Evolutionary conservation across 1,140 invertebrate genomes (phyloP).

Genomic region (Pygmarrhopalites habei): DNA sequence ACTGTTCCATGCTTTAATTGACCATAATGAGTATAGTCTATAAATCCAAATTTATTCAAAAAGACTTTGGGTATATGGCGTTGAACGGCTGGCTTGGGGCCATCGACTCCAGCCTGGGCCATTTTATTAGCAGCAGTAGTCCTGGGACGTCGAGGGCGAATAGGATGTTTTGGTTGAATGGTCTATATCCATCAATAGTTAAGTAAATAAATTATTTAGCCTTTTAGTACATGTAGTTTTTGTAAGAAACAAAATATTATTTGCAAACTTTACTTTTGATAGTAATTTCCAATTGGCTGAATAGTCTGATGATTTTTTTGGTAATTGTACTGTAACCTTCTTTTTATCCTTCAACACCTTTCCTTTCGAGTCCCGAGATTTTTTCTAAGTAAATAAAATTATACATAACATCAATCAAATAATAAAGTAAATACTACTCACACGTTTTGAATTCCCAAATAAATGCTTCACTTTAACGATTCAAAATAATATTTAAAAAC

Average conservation of each 20-base stretch:
- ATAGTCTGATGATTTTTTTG: neutral
- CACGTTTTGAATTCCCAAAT: too few relatives aligned
- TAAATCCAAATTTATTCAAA: slow-evolving; percentile 10
- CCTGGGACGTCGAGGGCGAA: neutral
- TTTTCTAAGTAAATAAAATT: too few relatives aligned
- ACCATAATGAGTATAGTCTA: slow-evolving; percentile 16
- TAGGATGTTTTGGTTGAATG: slow-evolving; percentile 2
- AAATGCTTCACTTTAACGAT: too few relatives aligned
- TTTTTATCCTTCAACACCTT: too few relatives aligned
- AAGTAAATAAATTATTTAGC: too few relatives aligned
- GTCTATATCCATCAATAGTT: neutral
- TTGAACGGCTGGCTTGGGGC: neutral
- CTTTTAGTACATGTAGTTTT: too few relatives aligned
- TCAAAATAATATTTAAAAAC: too few relatives aligned
- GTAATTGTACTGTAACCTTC: neutral
- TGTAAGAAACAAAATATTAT: too few relatives aligned
- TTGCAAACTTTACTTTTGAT: neutral
- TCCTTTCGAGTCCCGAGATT: too few relatives aligned
- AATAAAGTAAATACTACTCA: too few relatives aligned
- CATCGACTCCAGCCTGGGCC: neutral
- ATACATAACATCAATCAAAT: too few relatives aligned
- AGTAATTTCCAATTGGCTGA: slow-evolving; percentile 7
- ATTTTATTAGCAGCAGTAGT: neutral
- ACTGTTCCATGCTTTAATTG: neutral
- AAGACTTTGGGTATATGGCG: neutral